Conservation (phyloP, 1,140 invertebrate species). For the Neelides sp. region DNA sequence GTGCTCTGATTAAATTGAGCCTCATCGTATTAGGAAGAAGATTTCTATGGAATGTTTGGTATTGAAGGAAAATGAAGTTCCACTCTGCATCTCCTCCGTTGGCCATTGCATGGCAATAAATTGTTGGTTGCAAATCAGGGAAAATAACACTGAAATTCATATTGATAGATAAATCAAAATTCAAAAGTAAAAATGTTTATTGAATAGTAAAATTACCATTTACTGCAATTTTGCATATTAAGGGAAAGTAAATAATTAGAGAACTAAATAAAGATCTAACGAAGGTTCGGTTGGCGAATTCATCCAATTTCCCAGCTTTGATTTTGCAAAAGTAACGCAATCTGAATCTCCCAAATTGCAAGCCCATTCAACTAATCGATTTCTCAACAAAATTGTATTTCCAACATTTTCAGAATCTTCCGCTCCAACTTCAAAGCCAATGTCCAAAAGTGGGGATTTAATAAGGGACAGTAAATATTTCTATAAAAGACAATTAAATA, state of each 20-base stretch:
- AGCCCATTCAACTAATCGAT: constrained; percentile 1
- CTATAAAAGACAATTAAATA: not conserved
- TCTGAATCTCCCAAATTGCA: constrained; percentile 1
- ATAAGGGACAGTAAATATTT: constrained; percentile 1
- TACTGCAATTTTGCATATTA: too few species aligned
- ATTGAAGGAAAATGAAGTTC: constrained; percentile 62
- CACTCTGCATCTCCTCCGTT: constrained; percentile 59
- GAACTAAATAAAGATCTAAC: too few species aligned
- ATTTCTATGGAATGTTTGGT: constrained; percentile 32
- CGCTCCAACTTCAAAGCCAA: not conserved
- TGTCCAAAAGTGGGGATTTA: not conserved
- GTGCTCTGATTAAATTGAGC: not conserved
- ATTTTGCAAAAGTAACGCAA: not conserved
- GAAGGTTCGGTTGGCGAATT: not conserved
- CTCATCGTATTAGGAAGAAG: too few species aligned
- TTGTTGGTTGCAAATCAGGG: constrained; percentile 19
- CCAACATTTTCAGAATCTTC: not conserved
- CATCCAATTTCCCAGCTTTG: constrained; percentile 1
- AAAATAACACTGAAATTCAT: too few species aligned
- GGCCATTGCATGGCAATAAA: constrained; percentile 14
- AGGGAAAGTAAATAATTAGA: too few species aligned
- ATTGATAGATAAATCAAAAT: too few species aligned
- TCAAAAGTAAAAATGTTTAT: too few species aligned
- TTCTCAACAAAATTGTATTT: not conserved
- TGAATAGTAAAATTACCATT: too few species aligned